Percentiles rank a stretch among this genome's conserved stretches.
These are phyloP conservation scores for Ascaphus truei DNA, from an alignment of 2,113 vertebrate species.

Conservation along the genomic window DNA sequence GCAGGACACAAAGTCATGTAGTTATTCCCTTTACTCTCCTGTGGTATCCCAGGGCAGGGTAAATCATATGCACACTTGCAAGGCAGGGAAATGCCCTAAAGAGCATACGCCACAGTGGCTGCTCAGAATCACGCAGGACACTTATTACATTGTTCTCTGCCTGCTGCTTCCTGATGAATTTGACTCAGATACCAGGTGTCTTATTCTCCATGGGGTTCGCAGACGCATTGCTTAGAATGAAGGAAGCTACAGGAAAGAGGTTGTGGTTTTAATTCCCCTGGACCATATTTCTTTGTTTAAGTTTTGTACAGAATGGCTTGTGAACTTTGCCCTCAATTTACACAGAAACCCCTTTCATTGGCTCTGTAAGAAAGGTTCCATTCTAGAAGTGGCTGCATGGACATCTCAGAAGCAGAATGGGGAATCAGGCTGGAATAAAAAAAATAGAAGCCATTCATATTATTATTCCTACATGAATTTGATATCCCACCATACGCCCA, in stretches of 20 bases:
- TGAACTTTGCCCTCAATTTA: background rate
- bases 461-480: too few relatives aligned
- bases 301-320: slow-evolving; percentile 16
- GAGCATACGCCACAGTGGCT: background rate
- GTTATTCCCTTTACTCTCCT: background rate
- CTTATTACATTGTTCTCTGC: background rate
- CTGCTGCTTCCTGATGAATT: background rate
- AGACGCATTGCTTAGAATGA: slow-evolving; percentile 23
- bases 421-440: too few relatives aligned
- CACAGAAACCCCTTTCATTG: background rate
- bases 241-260: slow-evolving; percentile 20
- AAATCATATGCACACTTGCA: background rate
- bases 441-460: too few relatives aligned
- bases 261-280: slow-evolving; percentile 50
- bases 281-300: slow-evolving; percentile 54
- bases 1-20: background rate
- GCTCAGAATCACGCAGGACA: background rate
- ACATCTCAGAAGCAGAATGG: too few relatives aligned
- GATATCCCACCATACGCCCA: too few relatives aligned
- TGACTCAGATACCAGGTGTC: slow-evolving; percentile 28
- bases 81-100: slow-evolving; percentile 2
- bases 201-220: background rate
- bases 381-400: background rate
- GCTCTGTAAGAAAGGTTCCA: background rate
- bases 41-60: background rate